Evolutionary conservation across 2,113 vertebrate species (phyloP), one percentile per base, ranked within the genome.

Genomic region (Herpailurus yagouaroundi): DNA sequence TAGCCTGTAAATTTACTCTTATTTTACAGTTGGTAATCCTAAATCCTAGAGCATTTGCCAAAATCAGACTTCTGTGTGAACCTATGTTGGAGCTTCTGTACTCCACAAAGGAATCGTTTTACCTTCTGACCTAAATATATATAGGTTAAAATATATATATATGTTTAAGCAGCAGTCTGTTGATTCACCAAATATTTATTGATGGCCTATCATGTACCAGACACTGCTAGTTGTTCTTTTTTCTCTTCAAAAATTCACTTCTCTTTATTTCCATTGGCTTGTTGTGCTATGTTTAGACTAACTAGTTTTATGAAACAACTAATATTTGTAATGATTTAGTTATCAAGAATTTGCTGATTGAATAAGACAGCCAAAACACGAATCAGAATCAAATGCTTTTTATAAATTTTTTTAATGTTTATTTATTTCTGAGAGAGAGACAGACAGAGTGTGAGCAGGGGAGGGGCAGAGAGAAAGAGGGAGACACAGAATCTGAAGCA

Each of bases 21-120:
- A 52, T 48, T 97, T 97, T 82, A 55, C 16, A 71, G 50, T 81
- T 85, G 21, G 4, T 94, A 81, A 94, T 98, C 60, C 85, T 52
- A 71, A 96, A 85, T 90, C 76, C 71, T 85, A 63, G 57, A 76
- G 45, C 4, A 33, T 82, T 94, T 77, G 27, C 50, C 83, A 97
- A 86, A 80, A 18, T 92, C 23, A 45, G 71, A 91, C 82, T 94
- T 94, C 1, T 71, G 2, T 69, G 31, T 60, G 25, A 85, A 95
- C 64, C 41, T 92, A 0, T 48, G 21, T 81, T 73, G 15, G 84
- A 52, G 74, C 33, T 66, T 74, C 71, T 92, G 33, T 33, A 90
- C 6, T 55, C 89, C n/a, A 21, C 50, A 90, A 41, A 45, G 69
- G 79, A 79, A 71, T 94, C 33, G 3, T 92, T 95, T 88, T 95